phyloP scores from a whole-genome alignment of 2,888 invertebrate genomes.

The Crossocerus cetratus region DNA sequence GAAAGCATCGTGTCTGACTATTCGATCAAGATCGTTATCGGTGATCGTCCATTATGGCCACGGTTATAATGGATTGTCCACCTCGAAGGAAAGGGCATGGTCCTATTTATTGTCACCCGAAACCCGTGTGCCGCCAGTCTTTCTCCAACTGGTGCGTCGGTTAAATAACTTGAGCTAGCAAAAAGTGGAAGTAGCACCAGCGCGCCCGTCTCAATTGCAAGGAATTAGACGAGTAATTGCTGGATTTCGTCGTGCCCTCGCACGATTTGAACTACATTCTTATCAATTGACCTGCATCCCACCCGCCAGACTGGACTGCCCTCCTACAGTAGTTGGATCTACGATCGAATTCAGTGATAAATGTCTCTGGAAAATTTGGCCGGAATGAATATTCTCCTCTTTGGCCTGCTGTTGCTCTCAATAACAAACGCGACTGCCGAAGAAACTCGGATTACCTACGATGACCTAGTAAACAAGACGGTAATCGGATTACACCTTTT shows the following conservation, averaged over 20 bases:
- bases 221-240: too few relatives aligned
- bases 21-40: conserved; percentile 33
- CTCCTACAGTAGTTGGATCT: conserved; percentile 5
- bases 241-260: background rate
- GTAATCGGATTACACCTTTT: conserved; percentile 10
- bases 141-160: too few relatives aligned
- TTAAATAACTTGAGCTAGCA: too few relatives aligned
- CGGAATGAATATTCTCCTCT: too few relatives aligned
- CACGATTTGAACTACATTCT: conserved; percentile 36
- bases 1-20: too few relatives aligned
- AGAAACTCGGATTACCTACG: background rate
- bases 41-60: background rate
- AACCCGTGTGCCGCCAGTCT: too few relatives aligned
- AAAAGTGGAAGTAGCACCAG: too few relatives aligned
- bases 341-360: background rate
- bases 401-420: conserved; percentile 10
- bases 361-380: too few relatives aligned
- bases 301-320: conserved; percentile 9
- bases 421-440: background rate
- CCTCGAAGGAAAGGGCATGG: background rate
- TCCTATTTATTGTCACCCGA: background rate
- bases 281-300: conserved; percentile 34
- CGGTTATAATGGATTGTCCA: background rate
- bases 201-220: too few relatives aligned
- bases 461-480: conserved; percentile 22